Evolutionary conservation across 2,113 vertebrate species (phyloP).

Genomic region (Cinclus mexicanus): DNA sequence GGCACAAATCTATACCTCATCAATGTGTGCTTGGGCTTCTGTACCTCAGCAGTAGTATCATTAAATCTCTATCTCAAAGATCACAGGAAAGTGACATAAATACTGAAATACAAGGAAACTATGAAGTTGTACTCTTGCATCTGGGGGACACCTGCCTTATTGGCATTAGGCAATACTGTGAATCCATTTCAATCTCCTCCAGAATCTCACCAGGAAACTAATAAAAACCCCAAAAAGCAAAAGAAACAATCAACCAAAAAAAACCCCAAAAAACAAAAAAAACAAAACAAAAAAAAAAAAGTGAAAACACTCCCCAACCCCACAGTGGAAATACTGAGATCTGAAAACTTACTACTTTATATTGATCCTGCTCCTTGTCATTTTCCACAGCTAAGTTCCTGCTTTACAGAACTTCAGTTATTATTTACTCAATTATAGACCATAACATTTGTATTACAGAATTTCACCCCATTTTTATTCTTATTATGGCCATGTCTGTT

Average conservation of each 20-base stretch:
- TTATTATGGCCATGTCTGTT: background rate
- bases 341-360: background rate
- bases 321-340: background rate
- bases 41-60: background rate
- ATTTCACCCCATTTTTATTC: background rate
- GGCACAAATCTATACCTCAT: background rate
- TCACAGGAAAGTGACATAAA: background rate
- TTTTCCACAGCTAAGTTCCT: background rate
- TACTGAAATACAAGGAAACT: background rate
- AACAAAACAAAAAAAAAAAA: background rate
- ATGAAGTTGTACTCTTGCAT: background rate
- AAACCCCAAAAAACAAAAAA: no score
- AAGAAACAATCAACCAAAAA: background rate
- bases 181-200: background rate
- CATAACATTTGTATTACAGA: background rate
- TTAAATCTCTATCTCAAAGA: background rate
- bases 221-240: background rate
- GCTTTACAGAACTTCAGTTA: background rate
- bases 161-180: background rate
- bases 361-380: background rate
- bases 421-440: background rate
- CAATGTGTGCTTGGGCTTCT: background rate
- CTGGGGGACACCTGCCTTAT: rapidly evolving
- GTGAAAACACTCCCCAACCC: background rate
- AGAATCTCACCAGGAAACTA: background rate